Conservation (phyloP, 2,888 invertebrate genomes). For the Tetragnatha montana region DNA sequence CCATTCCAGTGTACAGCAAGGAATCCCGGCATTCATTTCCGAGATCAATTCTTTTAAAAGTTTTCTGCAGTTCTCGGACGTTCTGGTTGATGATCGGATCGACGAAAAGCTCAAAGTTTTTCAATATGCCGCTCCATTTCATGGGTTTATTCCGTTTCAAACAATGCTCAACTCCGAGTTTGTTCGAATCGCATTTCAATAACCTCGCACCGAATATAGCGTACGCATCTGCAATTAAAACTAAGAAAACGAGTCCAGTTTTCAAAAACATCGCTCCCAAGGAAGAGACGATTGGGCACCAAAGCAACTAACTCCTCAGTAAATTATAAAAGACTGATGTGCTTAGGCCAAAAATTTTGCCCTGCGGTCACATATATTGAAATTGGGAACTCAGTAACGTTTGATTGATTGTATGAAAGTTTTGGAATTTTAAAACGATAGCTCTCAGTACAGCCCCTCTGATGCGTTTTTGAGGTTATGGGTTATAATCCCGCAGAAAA, state of each 20-base stretch:
- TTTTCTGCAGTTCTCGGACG: background rate
- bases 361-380: too few species aligned
- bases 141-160: background rate
- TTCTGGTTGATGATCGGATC: slow-evolving; percentile 16
- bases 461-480: too few species aligned
- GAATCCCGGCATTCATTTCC: slow-evolving; percentile 5
- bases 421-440: too few species aligned
- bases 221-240: background rate
- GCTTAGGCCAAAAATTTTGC: too few species aligned
- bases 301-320: too few species aligned
- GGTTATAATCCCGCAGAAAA: too few species aligned
- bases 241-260: background rate
- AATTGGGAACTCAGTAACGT: too few species aligned
- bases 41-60: background rate
- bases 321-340: too few species aligned
- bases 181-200: background rate
- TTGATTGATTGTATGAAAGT: too few species aligned
- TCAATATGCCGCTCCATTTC: background rate
- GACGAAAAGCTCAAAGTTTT: background rate
- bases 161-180: background rate
- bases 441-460: too few species aligned
- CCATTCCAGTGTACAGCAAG: background rate
- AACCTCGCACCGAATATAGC: background rate
- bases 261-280: background rate
- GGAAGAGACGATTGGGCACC: background rate